A percentile compares a stretch with the other conserved stretches of the same genome.
phyloP scores from a whole-genome alignment of 2,888 invertebrate genomes.

The Mimachlamys varia region DNA sequence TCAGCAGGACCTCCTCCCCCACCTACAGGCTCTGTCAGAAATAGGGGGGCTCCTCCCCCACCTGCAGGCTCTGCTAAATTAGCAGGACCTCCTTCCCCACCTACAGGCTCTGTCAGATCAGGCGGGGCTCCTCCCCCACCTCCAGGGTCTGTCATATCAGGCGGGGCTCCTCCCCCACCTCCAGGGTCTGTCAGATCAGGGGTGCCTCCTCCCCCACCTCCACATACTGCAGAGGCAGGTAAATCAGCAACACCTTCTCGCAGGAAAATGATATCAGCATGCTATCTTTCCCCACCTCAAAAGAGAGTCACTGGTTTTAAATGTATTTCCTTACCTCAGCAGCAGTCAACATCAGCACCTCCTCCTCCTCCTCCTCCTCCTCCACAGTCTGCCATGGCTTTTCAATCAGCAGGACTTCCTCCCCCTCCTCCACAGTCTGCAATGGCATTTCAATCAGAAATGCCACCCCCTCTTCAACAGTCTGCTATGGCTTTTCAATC shows the following conservation, averaged over 20 bases:
- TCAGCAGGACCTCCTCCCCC: background rate
- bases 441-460: background rate
- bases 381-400: background rate
- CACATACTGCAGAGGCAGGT: background rate
- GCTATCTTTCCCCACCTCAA: background rate
- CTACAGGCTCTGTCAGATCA: background rate
- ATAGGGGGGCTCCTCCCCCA: background rate
- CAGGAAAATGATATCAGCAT: too few species aligned
- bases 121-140: background rate
- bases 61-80: too few species aligned
- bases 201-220: background rate
- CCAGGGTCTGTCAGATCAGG: background rate
- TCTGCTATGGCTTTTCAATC: background rate
- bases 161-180: background rate
- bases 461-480: background rate
- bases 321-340: background rate
- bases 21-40: background rate
- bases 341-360: constrained; percentile 1
- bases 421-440: background rate
- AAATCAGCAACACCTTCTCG: too few species aligned
- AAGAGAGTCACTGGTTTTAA: too few species aligned
- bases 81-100: constrained; percentile 9
- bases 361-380: constrained; percentile 10
- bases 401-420: background rate
- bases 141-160: background rate